Percentiles rank a stretch among this genome's conserved stretches.
phyloP scores from a whole-genome alignment of 2,888 invertebrate genomes.

The Leptinotarsa peninsularis region DNA sequence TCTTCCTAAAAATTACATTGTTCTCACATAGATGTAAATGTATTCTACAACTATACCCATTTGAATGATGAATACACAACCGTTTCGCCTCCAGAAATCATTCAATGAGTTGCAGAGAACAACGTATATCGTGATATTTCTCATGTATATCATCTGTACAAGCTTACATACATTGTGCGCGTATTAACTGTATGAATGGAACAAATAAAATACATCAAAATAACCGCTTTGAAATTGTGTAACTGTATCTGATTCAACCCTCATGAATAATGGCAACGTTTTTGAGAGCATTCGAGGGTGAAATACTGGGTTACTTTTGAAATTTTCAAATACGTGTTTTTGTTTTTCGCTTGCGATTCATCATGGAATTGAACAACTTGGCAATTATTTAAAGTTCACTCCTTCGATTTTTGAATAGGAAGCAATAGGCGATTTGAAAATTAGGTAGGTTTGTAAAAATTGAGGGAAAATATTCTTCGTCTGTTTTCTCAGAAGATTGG shows the following conservation, averaged over 20 bases:
- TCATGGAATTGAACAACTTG: background rate
- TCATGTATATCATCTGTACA: conserved; percentile 12
- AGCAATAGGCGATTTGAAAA: no score
- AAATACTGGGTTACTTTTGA: background rate
- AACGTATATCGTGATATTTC: conserved; percentile 21
- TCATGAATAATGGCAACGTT: background rate
- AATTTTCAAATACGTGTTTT: conserved; percentile 6
- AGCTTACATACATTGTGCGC: conserved; percentile 13
- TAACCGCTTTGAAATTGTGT: conserved; percentile 19
- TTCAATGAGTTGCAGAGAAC: conserved; percentile 11
- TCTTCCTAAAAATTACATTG: background rate
- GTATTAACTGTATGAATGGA: conserved; percentile 16
- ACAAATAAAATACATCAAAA: conserved; percentile 20
- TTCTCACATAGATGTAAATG: background rate
- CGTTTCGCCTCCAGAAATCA: conserved; percentile 12
- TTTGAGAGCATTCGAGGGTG: background rate
- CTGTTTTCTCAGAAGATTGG: no score
- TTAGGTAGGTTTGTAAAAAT: no score
- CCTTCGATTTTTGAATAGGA: no score
- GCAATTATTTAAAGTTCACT: background rate
- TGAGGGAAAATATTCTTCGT: no score
- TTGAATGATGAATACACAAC: background rate
- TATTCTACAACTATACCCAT: background rate
- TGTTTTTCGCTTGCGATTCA: background rate
- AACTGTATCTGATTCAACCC: conserved; percentile 16